phyloP scores from a whole-genome alignment of 2,797 vertebrate species.

The Novumbra hubbsi region DNA sequence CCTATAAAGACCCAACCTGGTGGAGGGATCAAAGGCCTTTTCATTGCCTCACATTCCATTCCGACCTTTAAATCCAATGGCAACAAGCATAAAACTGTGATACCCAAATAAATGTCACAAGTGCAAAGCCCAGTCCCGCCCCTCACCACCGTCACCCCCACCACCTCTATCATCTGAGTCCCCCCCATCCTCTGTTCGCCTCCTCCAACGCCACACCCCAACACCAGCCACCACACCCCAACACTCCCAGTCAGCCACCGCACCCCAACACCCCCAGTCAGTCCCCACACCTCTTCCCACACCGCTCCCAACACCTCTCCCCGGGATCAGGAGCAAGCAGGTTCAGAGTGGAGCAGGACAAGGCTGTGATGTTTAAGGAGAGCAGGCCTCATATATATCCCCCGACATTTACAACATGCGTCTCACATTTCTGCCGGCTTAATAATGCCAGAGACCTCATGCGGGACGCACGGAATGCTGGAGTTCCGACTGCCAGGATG shows the following conservation, averaged over 20 bases:
- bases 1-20: slow-evolving; percentile 66
- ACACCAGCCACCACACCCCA: not conserved
- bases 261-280: not conserved
- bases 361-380: slow-evolving; percentile 43
- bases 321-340: slow-evolving; percentile 24
- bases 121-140: slow-evolving; percentile 36
- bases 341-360: not conserved
- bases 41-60: slow-evolving; percentile 72
- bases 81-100: slow-evolving; percentile 68
- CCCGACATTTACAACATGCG: slow-evolving; percentile 62
- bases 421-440: slow-evolving; percentile 60
- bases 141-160: slow-evolving; percentile 18
- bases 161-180: not conserved
- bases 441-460: slow-evolving; percentile 64
- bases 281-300: slow-evolving; percentile 9
- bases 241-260: slow-evolving; percentile 15
- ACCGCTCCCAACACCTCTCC: not conserved
- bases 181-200: slow-evolving; percentile 11
- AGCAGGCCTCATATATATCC: slow-evolving; percentile 51
- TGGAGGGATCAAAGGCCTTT: slow-evolving; percentile 69
- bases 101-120: slow-evolving; percentile 74
- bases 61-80: slow-evolving; percentile 71
- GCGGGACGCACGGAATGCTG: slow-evolving; percentile 38
- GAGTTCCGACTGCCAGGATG: slow-evolving; percentile 52
- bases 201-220: slow-evolving; percentile 15